These are phyloP conservation scores for Mesorhabditis sp. DNA, from an alignment of 2,888 invertebrate genomes.

Conservation along the genomic window DNA sequence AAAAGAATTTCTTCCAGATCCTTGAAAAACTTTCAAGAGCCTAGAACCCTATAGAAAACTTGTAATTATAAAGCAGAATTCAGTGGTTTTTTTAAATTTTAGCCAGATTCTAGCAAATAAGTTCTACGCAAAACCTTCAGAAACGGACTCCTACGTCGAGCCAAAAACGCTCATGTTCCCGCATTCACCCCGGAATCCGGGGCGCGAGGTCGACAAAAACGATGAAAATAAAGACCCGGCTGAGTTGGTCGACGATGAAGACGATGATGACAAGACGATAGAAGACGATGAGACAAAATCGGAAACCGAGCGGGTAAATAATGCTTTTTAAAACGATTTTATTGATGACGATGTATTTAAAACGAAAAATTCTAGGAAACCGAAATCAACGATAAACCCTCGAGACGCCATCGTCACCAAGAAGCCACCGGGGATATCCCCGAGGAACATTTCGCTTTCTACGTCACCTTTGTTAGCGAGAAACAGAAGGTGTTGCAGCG, in stretches of 20 bases:
- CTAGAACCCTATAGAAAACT: too few species aligned
- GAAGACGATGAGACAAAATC: too few species aligned
- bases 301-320: too few species aligned
- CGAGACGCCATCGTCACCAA: not conserved
- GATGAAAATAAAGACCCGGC: too few species aligned
- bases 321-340: not conserved
- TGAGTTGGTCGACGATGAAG: too few species aligned
- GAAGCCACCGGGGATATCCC: slow-evolving; percentile 1
- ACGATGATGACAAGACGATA: too few species aligned
- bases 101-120: too few species aligned
- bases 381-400: slow-evolving; percentile 1
- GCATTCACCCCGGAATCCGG: not conserved
- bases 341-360: not conserved
- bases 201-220: too few species aligned
- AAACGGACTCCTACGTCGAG: not conserved
- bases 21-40: too few species aligned
- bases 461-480: not conserved
- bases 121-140: not conserved
- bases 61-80: too few species aligned
- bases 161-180: slow-evolving; percentile 5
- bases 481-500: slow-evolving; percentile 6
- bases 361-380: not conserved
- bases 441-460: not conserved
- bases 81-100: too few species aligned
- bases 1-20: too few species aligned